These are phyloP conservation scores for Pampus argenteus DNA, from an alignment of 2,797 vertebrate species.

Conservation along the genomic window DNA sequence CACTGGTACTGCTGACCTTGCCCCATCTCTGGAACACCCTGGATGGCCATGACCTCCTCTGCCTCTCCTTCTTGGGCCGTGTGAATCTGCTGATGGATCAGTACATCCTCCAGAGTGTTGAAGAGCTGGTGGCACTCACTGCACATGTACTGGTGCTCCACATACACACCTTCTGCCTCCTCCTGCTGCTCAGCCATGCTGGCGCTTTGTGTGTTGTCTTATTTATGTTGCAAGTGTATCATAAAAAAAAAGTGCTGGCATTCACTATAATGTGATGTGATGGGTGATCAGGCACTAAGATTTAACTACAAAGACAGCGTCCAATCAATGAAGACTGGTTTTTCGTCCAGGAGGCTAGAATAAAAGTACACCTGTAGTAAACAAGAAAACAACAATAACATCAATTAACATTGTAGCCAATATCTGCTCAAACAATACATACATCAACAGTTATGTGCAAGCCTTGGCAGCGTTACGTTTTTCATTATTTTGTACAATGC, in stretches of 20 bases:
- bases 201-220: constrained; percentile 17
- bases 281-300: neutral
- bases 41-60: constrained; percentile 58
- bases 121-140: constrained; percentile 94
- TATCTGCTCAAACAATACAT: neutral
- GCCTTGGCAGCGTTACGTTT: neutral
- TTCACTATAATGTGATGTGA: neutral
- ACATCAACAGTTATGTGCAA: neutral
- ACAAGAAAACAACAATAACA: neutral
- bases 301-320: constrained; percentile 13
- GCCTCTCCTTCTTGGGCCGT: constrained; percentile 77
- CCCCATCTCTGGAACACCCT: constrained; percentile 65
- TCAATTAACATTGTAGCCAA: neutral
- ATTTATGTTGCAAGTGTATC: constrained; percentile 25
- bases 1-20: constrained; percentile 94
- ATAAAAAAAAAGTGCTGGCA: constrained; percentile 30
- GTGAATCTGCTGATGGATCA: constrained; percentile 93
- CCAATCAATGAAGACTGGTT: constrained; percentile 7
- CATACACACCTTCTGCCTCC: constrained; percentile 82
- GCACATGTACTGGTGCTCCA: constrained; percentile 96
- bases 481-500: neutral
- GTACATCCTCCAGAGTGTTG: constrained; percentile 91
- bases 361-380: constrained; percentile 40
- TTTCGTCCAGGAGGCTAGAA: constrained; percentile 14
- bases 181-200: constrained; percentile 86